Conservation (phyloP, 1,140 invertebrate species). For the Pseudachorutes palmiensis region DNA sequence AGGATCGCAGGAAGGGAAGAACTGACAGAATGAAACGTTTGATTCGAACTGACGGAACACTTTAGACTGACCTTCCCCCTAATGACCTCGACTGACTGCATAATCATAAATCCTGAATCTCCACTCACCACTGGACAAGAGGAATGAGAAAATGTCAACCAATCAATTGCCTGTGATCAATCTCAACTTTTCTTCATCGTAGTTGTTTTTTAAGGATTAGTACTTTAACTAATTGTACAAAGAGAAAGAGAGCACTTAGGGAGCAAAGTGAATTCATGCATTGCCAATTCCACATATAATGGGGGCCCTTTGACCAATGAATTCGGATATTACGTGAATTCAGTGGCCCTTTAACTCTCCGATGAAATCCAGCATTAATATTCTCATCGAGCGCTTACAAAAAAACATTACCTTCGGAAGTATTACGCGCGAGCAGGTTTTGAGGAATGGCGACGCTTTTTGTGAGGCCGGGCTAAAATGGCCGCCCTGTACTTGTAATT, state of each 20-base stretch:
- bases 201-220: too few relatives aligned
- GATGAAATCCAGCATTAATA: not conserved
- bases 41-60: not conserved
- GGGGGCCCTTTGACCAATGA: too few relatives aligned
- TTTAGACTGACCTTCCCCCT: not conserved
- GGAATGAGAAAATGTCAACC: not conserved
- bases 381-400: too few relatives aligned
- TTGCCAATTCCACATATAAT: too few relatives aligned
- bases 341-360: too few relatives aligned
- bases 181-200: not conserved
- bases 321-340: too few relatives aligned
- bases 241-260: not conserved
- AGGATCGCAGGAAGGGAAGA: not conserved
- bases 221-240: not conserved
- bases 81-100: too few relatives aligned
- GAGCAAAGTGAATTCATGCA: not conserved
- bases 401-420: constrained; percentile 1
- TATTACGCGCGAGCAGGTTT: not conserved
- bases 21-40: not conserved
- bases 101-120: not conserved
- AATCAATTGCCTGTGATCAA: constrained; percentile 6
- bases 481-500: too few relatives aligned
- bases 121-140: not conserved
- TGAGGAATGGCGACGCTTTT: not conserved
- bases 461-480: too few relatives aligned